Evolutionary conservation across 2,797 vertebrate species (phyloP).

Genomic region (Microctenopoma steveboyesi): DNA sequence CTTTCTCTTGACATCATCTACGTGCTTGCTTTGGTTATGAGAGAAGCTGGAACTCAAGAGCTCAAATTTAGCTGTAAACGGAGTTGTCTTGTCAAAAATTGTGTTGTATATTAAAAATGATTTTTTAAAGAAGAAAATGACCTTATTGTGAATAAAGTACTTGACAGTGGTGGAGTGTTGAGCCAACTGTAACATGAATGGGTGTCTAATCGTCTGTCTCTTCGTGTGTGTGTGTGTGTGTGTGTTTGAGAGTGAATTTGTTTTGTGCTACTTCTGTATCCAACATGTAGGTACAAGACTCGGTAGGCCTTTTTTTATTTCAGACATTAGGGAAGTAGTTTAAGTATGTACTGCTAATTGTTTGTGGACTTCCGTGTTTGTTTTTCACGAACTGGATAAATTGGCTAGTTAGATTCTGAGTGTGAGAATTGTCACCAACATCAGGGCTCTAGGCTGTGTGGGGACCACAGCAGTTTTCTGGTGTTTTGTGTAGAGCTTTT

Average conservation of each 20-base stretch:
- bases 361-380: not conserved
- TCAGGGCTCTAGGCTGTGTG: too few relatives aligned
- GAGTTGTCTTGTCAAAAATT: slow-evolving; percentile 86
- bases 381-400: too few relatives aligned
- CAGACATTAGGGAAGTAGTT: not conserved
- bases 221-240: slow-evolving; percentile 53
- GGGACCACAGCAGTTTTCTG: too few relatives aligned
- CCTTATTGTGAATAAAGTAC: slow-evolving; percentile 89
- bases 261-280: slow-evolving; percentile 17
- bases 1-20: slow-evolving; percentile 69
- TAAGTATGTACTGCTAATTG: not conserved
- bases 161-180: slow-evolving; percentile 83
- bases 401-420: too few relatives aligned
- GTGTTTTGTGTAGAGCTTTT: too few relatives aligned
- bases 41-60: slow-evolving; percentile 83
- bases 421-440: too few relatives aligned
- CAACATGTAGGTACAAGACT: not conserved
- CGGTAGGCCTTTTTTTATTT: not conserved
- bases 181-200: slow-evolving; percentile 77
- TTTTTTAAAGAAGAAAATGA: slow-evolving; percentile 85
- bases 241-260: slow-evolving; percentile 21
- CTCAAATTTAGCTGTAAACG: slow-evolving; percentile 85
- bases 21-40: slow-evolving; percentile 85
- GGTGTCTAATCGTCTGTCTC: slow-evolving; percentile 63
- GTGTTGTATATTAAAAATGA: slow-evolving; percentile 88